These are phyloP conservation scores for Sitobion miscanthi DNA, from an alignment of 1,140 invertebrate genomes.

Conservation along the genomic window DNA sequence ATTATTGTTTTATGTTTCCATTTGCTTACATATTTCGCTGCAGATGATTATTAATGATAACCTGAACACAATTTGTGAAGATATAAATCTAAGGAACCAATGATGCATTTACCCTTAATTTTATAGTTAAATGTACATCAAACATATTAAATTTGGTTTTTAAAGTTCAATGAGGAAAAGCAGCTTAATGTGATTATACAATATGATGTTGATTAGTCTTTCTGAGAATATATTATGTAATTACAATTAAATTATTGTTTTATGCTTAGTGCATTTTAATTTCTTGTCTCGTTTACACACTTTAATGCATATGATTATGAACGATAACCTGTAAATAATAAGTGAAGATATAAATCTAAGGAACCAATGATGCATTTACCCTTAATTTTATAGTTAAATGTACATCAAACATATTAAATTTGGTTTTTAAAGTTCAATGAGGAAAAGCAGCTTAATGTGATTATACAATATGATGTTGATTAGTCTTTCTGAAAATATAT, in stretches of 20 bases:
- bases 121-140: neutral
- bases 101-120: neutral
- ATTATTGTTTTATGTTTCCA: too few species aligned
- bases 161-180: neutral
- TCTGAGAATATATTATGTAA: neutral
- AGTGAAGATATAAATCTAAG: too few species aligned
- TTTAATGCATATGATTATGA: slow-evolving; percentile 24
- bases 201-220: slow-evolving; percentile 52
- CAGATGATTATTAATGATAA: slow-evolving; percentile 19
- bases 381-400: neutral
- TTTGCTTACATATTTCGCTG: neutral
- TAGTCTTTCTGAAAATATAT: slow-evolving; percentile 43
- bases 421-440: neutral
- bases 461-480: slow-evolving; percentile 25
- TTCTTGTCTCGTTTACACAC: too few species aligned
- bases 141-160: neutral
- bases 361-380: too few species aligned
- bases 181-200: neutral
- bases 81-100: slow-evolving; percentile 41
- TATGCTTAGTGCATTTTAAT: too few species aligned
- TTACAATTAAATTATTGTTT: too few species aligned
- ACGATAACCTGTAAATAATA: too few species aligned
- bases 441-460: neutral
- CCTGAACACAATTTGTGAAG: neutral
- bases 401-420: too few species aligned